Base-by-base conservation (phyloP, 2,888 invertebrate genomes). In the Ariolimax columbianus region DNA sequence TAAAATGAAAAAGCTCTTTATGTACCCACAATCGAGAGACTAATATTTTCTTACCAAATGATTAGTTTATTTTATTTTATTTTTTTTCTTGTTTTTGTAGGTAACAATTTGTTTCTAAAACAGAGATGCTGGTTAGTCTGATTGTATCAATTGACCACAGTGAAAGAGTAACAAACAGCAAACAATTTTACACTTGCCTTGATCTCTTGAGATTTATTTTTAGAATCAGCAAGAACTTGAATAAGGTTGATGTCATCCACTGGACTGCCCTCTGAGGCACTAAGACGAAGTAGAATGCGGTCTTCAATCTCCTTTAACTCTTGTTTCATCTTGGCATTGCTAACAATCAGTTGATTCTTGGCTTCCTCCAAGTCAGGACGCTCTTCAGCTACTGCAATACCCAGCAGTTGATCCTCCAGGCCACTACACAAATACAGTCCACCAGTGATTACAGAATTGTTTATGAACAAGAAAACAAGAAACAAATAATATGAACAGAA, bases 201-300 rank as follows among this genome's bases (percentile, higher is more conserved):
- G 78, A 94, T 94, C 88, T 94, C 94, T 82, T 91, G 90, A 19
- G 94, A 94, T 87, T 94, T 94, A 68, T 94, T 89, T 88, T 94
- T 94, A 66, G 94, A 94, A 0, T 93, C 94, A 84, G 93, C 94
- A 47, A 94, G 90, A 0, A 96, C 96, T 23, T 96, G 94, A 36
- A 97, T 97, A 19, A 97, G 95, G 83, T 97, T 97, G 70, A 97
- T 93, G 91, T 97, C 97, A 88, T 97, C 97, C 0, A 97, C 96
- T 0, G 97, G 96, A 23, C 96, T 96, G 0, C 97, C 97, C 91
- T 96, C 96, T 6, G 96, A 94, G 40, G 93, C 89, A 83, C 93
- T 93, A 77, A 94, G 91, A 84, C 93, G 89, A 80, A 90, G 88
- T 59, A 94, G 90, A 86, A 94, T 94, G 87, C 93, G 93, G 89